Percentiles rank a stretch among this genome's conserved stretches.
Evolutionary conservation across 2,113 vertebrate species (phyloP).

Genomic region (Neolamprologus sp.): DNA sequence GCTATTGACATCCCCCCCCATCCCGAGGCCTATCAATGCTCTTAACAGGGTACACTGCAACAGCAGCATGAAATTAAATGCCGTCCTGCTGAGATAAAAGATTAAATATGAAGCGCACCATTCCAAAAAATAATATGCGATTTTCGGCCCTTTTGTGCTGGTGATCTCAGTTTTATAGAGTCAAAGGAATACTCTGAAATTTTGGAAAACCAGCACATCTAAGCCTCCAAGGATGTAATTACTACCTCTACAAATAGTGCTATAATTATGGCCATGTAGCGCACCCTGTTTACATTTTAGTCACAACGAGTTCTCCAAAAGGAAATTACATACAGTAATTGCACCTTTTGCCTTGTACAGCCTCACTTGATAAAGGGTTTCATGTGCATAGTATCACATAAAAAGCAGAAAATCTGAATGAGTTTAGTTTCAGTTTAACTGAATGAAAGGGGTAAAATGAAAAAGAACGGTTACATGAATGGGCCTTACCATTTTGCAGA

Average conservation of each 20-base stretch:
- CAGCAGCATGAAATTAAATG: not conserved
- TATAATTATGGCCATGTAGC: not conserved
- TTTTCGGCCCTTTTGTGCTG: not conserved
- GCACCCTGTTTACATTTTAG: not conserved
- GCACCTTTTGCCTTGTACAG: not conserved
- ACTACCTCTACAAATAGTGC: not conserved
- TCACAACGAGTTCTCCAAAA: not conserved
- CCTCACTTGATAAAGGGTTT: not conserved
- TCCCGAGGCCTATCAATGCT: slow-evolving; percentile 5
- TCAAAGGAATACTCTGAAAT: not conserved
- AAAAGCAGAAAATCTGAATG: not conserved
- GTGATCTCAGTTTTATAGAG: not conserved
- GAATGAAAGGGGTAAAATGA: not conserved
- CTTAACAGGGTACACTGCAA: slow-evolving; percentile 17
- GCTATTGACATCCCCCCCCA: slow-evolving; percentile 16
- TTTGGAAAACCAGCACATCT: not conserved
- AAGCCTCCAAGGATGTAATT: not conserved
- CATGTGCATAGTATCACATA: not conserved
- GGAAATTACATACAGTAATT: not conserved
- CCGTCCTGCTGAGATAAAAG: not conserved
- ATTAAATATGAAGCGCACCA: not conserved
- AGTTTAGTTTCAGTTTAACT: not conserved
- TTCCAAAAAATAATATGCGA: not conserved
- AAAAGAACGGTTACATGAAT: not conserved
- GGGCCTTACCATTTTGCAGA: not conserved